These are phyloP conservation scores for Tenrec ecaudatus DNA, from an alignment of 2,113 vertebrate species.

Conservation along the genomic window DNA sequence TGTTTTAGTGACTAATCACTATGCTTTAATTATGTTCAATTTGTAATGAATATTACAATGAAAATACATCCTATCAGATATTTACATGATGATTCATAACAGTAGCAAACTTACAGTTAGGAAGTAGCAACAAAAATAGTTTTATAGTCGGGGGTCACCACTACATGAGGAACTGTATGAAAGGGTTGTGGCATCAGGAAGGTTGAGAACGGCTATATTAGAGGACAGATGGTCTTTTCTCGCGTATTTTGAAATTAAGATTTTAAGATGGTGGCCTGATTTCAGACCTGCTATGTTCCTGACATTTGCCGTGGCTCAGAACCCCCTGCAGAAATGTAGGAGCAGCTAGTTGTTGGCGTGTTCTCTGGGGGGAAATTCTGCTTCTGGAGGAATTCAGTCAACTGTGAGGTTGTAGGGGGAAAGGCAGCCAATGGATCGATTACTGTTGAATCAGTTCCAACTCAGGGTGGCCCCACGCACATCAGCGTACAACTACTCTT, in stretches of 20 bases:
- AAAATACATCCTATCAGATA: no score
- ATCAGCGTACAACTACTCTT: not conserved
- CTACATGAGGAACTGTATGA: no score
- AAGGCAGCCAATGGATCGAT: not conserved
- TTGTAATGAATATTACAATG: no score
- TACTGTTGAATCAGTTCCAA: not conserved
- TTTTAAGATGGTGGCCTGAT: conserved; percentile 1
- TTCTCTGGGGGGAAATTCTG: not conserved
- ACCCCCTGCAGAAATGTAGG: not conserved
- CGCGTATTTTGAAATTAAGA: not conserved
- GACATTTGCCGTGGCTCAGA: not conserved
- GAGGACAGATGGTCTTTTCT: not conserved
- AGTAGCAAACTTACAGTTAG: no score
- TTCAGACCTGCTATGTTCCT: not conserved
- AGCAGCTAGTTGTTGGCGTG: not conserved
- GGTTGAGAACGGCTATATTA: no score
- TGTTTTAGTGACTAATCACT: no score
- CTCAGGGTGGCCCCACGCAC: not conserved
- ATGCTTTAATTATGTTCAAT: no score
- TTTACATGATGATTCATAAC: no score
- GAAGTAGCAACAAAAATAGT: no score
- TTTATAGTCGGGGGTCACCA: no score
- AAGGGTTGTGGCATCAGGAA: no score
- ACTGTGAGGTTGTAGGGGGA: not conserved
- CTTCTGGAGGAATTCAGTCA: not conserved